Evolutionary conservation across 2,113 vertebrate species (phyloP), one percentile per base, ranked within the genome.

Genomic region (Pelecanoides urinatrix): DNA sequence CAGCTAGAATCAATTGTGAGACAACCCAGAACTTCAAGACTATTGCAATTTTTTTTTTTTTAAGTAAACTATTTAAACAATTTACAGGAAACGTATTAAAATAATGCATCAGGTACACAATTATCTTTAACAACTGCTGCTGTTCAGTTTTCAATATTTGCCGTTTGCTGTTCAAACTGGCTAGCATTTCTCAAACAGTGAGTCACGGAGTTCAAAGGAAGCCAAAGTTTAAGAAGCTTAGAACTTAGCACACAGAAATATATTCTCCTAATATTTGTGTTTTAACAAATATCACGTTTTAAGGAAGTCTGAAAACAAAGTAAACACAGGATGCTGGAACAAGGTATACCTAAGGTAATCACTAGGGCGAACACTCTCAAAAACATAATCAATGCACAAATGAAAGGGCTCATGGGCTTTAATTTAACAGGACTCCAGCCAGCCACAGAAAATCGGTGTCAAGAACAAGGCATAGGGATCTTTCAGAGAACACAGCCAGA

Each of bases 151-250:
- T 36, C 72, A 36, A 0, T 66, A 83, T 70, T 13, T 93, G 62
- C 53, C 59, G 65, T 87, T 63, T 74, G 50, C 63, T 66, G 59
- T 49, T 72, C 62, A 81, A 61, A 61, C 44, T 40, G 30, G 23
- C 63, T 76, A 96, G 56, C 47, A n/a, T 15, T 91, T 88, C 93
- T 94, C 91, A 94, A 97, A 94, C 70, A 92, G 47, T 92, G 94
- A 95, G 58, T 96, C 95, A 95, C 12, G 0, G 42, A 84, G 59
- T 50, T 59, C 76, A 91, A 88, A 94, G 68, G 34, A n/a, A 89
- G 27, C 18, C 68, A 88, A 84, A 86, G 89, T 92, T 94, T 77
- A 83, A 86, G 40, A 23, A 59, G 30, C 73, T 49, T 56, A 44
- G 50, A 49, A 83, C 42, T 68, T 72, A 59, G 10, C 15, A 66